phyloP scores from a whole-genome alignment of 2,888 invertebrate genomes.

The Harmothoe impar region DNA sequence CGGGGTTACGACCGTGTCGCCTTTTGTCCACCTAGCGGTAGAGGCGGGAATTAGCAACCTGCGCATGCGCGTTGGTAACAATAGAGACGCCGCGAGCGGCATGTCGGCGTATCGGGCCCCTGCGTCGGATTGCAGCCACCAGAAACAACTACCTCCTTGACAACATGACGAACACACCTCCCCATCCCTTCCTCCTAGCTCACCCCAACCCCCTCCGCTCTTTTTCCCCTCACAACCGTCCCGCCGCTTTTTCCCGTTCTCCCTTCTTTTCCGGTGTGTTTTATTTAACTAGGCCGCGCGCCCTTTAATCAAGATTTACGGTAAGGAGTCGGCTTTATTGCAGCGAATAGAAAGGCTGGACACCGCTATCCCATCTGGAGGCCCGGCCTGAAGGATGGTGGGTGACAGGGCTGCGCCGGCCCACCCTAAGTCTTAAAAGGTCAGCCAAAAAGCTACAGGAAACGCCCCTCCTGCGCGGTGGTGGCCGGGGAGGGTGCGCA shows the following conservation, averaged over 20 bases:
- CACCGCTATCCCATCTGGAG: constrained; percentile 21
- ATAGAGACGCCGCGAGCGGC: neutral
- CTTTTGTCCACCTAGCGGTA: constrained; percentile 53
- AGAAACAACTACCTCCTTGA: too few species aligned
- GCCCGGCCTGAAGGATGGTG: neutral
- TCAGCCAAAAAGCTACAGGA: neutral
- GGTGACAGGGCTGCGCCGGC: neutral
- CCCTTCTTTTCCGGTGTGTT: neutral
- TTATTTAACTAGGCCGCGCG: neutral
- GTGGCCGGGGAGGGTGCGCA: neutral
- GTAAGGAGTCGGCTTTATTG: constrained; percentile 1
- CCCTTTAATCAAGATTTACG: constrained; percentile 39
- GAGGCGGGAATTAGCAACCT: constrained; percentile 12
- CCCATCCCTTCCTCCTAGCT: too few species aligned
- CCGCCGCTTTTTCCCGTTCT: neutral
- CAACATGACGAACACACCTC: too few species aligned
- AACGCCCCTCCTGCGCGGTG: neutral
- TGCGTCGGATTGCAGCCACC: neutral
- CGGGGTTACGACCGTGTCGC: constrained; percentile 44
- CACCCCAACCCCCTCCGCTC: too few species aligned
- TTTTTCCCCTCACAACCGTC: neutral
- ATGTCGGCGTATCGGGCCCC: neutral
- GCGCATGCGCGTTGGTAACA: constrained; percentile 44
- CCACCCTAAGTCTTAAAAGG: constrained; percentile 24
- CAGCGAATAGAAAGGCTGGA: neutral